Percentiles rank a stretch among this genome's conserved stretches.
Evolutionary conservation across 1,140 invertebrate species (phyloP).

Genomic region (Carposina sasakii): DNA sequence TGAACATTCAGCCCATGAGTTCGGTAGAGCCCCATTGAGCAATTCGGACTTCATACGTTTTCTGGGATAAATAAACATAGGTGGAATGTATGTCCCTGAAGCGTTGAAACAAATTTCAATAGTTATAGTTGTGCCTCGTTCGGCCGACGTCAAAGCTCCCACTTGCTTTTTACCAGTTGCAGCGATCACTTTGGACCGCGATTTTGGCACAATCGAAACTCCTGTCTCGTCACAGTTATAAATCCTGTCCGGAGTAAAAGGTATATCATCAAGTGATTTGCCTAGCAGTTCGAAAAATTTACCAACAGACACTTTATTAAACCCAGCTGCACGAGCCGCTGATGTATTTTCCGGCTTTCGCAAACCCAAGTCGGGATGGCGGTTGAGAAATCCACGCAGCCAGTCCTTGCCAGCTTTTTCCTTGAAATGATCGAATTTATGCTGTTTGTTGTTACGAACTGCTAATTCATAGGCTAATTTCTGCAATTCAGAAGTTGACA

Average conservation of each 20-base stretch:
- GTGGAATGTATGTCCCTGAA: constrained; percentile 40
- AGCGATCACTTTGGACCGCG: constrained; percentile 40
- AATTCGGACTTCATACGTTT: constrained; percentile 31
- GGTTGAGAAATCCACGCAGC: constrained; percentile 32
- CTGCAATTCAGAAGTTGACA: constrained; percentile 4
- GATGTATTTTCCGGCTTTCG: constrained; percentile 28
- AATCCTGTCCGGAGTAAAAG: constrained; percentile 33
- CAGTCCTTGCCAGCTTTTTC: constrained; percentile 28
- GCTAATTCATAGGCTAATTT: constrained; percentile 9
- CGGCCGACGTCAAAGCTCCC: constrained; percentile 38
- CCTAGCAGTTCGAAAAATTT: not conserved
- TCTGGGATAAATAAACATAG: constrained; percentile 46
- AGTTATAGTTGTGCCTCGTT: constrained; percentile 46
- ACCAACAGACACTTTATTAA: constrained; percentile 16
- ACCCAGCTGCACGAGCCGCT: constrained; percentile 9
- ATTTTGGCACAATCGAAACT: constrained; percentile 52
- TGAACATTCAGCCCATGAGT: constrained; percentile 20
- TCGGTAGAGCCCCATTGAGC: constrained; percentile 29
- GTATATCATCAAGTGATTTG: constrained; percentile 13
- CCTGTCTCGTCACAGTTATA: constrained; percentile 61
- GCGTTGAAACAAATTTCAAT: constrained; percentile 52
- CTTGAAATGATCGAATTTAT: constrained; percentile 11
- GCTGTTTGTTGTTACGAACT: constrained; percentile 7
- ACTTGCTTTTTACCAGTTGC: constrained; percentile 47
- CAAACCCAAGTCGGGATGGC: constrained; percentile 30